Conservation (phyloP, 2,113 vertebrate genomes). For the Chamaetylas fuelleborni region DNA sequence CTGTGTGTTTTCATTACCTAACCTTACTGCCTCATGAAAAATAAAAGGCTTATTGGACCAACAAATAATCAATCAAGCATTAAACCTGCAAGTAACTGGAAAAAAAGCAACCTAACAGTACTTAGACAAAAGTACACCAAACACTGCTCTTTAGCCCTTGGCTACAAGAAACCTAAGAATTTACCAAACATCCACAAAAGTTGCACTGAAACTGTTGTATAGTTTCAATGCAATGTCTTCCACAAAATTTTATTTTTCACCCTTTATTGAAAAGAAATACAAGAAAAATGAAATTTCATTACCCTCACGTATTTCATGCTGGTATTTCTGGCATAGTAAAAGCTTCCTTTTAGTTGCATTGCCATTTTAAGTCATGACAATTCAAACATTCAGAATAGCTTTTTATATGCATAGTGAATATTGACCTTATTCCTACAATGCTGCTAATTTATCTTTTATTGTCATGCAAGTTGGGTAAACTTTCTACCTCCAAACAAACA, state of each 20-base stretch:
- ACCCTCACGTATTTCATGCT: background rate
- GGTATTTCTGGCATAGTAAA: slow-evolving; percentile 1
- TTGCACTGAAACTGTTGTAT: background rate
- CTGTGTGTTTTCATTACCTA: background rate
- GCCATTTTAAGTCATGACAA: background rate
- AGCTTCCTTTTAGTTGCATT: slow-evolving; percentile 1
- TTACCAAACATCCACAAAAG: background rate
- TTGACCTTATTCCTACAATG: background rate
- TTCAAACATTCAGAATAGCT: slow-evolving; percentile 3
- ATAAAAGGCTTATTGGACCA: background rate
- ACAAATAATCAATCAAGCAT: background rate
- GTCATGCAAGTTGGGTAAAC: background rate
- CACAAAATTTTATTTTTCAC: background rate
- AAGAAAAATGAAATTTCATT: slow-evolving; percentile 15
- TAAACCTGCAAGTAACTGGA: background rate
- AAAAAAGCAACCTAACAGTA: background rate
- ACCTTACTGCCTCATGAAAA: background rate
- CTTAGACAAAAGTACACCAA: background rate
- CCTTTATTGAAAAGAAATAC: background rate
- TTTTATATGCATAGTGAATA: background rate
- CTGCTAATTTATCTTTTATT: background rate
- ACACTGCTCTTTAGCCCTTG: background rate
- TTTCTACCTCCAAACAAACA: background rate
- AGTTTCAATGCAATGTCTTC: background rate
- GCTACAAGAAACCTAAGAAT: background rate